Evolutionary conservation across 2,797 vertebrate species (phyloP).

Genomic region (Aeoliscus strigatus): DNA sequence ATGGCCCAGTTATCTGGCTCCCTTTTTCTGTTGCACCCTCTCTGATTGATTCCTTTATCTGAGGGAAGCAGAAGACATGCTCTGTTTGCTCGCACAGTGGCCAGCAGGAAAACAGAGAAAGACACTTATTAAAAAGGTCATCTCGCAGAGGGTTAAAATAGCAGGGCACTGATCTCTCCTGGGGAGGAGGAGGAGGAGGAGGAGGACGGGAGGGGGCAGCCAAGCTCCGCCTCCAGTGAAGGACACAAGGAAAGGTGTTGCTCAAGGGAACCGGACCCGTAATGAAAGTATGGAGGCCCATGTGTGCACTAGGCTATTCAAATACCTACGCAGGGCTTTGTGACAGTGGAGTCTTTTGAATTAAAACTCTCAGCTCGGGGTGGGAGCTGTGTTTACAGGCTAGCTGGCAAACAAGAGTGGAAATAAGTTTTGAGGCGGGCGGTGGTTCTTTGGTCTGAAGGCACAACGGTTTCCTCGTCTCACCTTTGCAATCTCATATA

Average conservation of each 20-base stretch:
- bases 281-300: conserved; percentile 67
- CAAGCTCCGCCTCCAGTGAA: conserved; percentile 71
- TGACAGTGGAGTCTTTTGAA: conserved; percentile 60
- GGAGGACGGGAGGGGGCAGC: conserved; percentile 58
- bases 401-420: conserved; percentile 57
- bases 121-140: conserved; percentile 85
- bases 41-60: conserved; percentile 79
- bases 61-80: conserved; percentile 77
- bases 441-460: conserved; percentile 37
- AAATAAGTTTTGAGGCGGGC: conserved; percentile 53
- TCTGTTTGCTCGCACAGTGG: conserved; percentile 78
- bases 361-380: conserved; percentile 55
- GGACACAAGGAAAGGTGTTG: conserved; percentile 76
- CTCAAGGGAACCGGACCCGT: conserved; percentile 68
- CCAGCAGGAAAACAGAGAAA: conserved; percentile 79
- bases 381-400: conserved; percentile 70
- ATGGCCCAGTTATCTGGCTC: conserved; percentile 73
- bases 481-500: conserved; percentile 52
- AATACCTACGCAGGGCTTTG: conserved; percentile 62
- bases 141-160: conserved; percentile 80
- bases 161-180: conserved; percentile 71
- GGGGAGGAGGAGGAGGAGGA: too few relatives aligned
- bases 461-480: too few relatives aligned
- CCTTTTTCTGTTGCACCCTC: conserved; percentile 64
- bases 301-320: conserved; percentile 66